A percentile compares a stretch with the other conserved stretches of the same genome.
These are phyloP conservation scores for Pelusios castaneus DNA, from an alignment of 2,113 vertebrate genomes.

Conservation along the genomic window DNA sequence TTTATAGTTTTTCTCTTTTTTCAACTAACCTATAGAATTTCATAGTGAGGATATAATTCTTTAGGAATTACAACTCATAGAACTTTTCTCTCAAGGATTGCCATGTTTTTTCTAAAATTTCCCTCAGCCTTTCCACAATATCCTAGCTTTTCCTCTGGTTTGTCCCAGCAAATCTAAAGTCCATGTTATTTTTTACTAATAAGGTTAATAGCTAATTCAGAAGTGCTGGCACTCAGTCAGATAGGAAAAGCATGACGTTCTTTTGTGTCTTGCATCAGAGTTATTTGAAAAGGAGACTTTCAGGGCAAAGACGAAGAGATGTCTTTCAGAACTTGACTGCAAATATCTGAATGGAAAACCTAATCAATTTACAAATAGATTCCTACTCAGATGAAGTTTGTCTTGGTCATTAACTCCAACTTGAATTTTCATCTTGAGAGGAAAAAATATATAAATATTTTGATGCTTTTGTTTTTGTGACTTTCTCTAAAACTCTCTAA, in stretches of 20 bases:
- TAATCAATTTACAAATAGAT: neutral
- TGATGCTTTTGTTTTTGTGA: neutral
- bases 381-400: neutral
- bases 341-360: neutral
- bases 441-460: neutral
- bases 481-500: rapidly evolving
- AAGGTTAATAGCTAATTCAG: conserved; percentile 14
- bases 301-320: rapidly evolving
- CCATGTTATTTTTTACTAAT: neutral
- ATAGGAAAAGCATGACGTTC: neutral
- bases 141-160: neutral
- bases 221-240: neutral
- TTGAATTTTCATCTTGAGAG: neutral
- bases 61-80: neutral
- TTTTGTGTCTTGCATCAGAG: neutral
- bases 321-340: neutral
- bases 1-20: neutral
- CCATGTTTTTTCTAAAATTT: neutral
- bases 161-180: conserved; percentile 9
- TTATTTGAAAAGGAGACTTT: neutral
- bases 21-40: neutral
- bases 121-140: neutral
- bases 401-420: neutral
- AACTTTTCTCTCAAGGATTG: neutral
- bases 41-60: neutral